These are phyloP conservation scores for Parotia lawesii DNA, from an alignment of 2,113 vertebrate genomes.

Conservation along the genomic window DNA sequence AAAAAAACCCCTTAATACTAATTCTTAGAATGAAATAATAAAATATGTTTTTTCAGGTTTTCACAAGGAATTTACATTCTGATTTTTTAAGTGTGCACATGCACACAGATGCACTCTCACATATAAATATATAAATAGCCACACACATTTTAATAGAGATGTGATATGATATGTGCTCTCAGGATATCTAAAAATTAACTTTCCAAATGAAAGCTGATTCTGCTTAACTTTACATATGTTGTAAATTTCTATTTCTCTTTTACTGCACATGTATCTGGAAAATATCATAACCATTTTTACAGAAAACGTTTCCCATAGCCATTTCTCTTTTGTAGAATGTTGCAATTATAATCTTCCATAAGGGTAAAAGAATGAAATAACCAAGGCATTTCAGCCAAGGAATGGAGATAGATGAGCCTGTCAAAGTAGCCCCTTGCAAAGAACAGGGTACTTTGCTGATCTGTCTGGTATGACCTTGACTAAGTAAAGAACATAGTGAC, in stretches of 20 bases:
- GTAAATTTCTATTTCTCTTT: conserved; percentile 20
- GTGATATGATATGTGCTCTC: neutral
- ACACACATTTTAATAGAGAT: neutral
- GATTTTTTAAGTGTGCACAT: neutral
- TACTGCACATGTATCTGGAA: conserved; percentile 18
- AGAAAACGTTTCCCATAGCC: neutral
- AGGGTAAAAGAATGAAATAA: neutral
- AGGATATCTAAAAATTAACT: neutral
- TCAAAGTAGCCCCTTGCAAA: neutral
- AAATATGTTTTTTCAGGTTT: neutral
- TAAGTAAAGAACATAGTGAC: neutral
- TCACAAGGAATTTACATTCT: neutral
- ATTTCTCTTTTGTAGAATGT: neutral
- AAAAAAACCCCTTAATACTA: neutral
- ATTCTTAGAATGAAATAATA: neutral
- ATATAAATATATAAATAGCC: neutral
- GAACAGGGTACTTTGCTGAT: neutral
- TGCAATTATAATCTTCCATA: neutral
- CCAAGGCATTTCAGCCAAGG: neutral
- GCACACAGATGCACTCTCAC: neutral
- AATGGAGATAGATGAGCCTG: neutral
- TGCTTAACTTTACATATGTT: conserved; percentile 20
- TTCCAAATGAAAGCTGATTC: conserved; percentile 12
- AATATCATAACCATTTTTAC: conserved; percentile 19
- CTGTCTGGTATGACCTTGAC: neutral